phyloP scores from a whole-genome alignment of 2,797 vertebrate species.

The Arvicola amphibius region DNA sequence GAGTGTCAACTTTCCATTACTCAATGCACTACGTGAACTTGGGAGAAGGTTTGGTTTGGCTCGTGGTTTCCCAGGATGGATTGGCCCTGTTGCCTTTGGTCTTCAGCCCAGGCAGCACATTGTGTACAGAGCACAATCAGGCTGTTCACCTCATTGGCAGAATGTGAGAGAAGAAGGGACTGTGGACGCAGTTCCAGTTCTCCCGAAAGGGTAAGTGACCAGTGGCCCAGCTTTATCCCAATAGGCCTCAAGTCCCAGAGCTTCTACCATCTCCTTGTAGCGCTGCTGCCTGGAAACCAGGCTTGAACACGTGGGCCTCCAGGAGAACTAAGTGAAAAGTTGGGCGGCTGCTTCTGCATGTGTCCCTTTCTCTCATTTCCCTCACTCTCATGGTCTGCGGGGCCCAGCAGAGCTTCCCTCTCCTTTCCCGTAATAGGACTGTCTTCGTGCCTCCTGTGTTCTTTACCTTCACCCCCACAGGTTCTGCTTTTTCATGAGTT shows the following conservation, averaged over 20 bases:
- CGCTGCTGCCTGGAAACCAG: too few species aligned
- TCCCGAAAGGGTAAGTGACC: background rate
- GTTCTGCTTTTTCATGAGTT: constrained; percentile 38
- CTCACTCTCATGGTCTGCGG: background rate
- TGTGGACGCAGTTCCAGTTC: too few species aligned
- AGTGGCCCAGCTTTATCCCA: background rate
- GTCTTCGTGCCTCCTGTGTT: background rate
- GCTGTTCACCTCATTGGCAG: background rate
- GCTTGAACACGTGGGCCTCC: background rate
- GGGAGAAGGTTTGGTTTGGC: background rate
- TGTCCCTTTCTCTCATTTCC: background rate
- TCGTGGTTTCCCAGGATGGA: too few species aligned
- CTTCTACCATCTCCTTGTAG: too few species aligned
- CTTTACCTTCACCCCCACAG: background rate
- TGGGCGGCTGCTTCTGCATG: background rate
- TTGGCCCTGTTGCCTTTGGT: background rate
- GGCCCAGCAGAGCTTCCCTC: background rate
- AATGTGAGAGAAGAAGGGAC: background rate
- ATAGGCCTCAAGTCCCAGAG: background rate
- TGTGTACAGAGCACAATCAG: background rate
- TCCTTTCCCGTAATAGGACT: background rate
- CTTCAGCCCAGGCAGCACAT: background rate
- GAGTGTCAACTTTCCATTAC: background rate
- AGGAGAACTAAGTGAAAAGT: background rate
- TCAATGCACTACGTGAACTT: background rate